Base-by-base conservation (phyloP, 2,113 vertebrate genomes). In the Colossoma macropomum region DNA sequence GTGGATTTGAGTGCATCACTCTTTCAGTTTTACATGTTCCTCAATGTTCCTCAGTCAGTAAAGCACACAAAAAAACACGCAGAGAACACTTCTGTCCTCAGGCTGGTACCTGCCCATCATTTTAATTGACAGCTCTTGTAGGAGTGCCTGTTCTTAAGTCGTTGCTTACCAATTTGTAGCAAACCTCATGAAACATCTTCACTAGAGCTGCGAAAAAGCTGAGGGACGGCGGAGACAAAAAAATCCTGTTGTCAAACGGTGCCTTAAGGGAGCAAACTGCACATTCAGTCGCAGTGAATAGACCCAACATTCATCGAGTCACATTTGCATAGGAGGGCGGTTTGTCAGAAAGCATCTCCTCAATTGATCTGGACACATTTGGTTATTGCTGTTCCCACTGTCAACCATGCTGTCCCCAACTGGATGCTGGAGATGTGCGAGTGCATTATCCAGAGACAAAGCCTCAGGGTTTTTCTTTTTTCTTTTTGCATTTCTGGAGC, bases 61-160 rank as follows among this genome's bases (percentile, higher is more conserved):
- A 82, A 66, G 62, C 59, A 56, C 27, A 75, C 38, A 28, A 82
- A 74, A 82, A 74, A 71, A 45, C 34, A 38, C 81, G 48, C 27
- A 83, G 74, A 83, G 81, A 78, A 78, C 60, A 73, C 45, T 59
- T 72, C 63, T 60, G 73, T 84, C 81, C 71, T 60, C 66, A 77
- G 72, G 85, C 81, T 74, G 73, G 45, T 59, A 73, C 32, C 82
- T 86, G 85, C 65, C 82, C 71, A 28, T 86, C 78, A 86, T 81
- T 72, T 77, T 81, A 76, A 84, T 56, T 81, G 81, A 81, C 77
- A 84, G 85, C 78, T 84, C 50, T 80, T 72, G 76, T 71, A 62
- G 34, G 54, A 83, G 65, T 62, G 32, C 59, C 74, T 77, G 30
- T 65, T 84, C 69, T 84, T 81, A 86, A 80, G 74, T 84, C 45